Evolutionary conservation across 1,140 invertebrate genomes (phyloP).

Genomic region (Bombus superbus): DNA sequence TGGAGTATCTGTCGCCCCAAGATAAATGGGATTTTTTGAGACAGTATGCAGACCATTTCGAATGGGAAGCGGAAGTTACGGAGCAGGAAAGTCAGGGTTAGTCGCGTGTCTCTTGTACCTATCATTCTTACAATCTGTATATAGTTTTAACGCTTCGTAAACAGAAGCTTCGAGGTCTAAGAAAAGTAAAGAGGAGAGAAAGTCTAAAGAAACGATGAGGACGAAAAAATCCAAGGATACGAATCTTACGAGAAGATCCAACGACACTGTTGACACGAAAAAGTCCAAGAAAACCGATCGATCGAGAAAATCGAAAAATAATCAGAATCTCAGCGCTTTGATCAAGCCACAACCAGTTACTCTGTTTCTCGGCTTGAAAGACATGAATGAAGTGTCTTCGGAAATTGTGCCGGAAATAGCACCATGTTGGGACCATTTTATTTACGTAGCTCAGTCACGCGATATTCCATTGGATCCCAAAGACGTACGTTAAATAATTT

Average conservation of each 20-base stretch:
- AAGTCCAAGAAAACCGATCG: not conserved
- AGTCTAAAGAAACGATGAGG: not conserved
- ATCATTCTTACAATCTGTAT: not conserved
- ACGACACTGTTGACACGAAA: not conserved
- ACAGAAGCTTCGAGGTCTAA: not conserved
- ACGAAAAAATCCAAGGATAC: conserved; percentile 22
- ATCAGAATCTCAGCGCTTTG: not conserved
- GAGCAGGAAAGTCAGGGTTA: not conserved
- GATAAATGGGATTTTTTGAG: conserved; percentile 68
- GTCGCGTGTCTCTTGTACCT: not conserved
- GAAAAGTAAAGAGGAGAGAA: not conserved
- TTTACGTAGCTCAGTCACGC: conserved; percentile 72
- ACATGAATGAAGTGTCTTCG: conserved; percentile 40
- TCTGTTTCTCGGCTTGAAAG: conserved; percentile 53
- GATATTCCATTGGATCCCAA: conserved; percentile 73
- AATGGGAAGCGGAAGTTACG: conserved; percentile 41
- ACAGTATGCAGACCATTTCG: conserved; percentile 64
- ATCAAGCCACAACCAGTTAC: conserved; percentile 43
- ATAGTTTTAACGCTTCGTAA: not conserved
- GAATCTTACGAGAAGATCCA: not conserved
- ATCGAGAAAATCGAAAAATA: conserved; percentile 13
- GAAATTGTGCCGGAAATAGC: conserved; percentile 57
- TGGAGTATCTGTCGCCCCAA: conserved; percentile 51
- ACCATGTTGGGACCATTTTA: conserved; percentile 67
- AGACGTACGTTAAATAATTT: conserved; percentile 39